Conservation (phyloP, 2,888 invertebrate species). For the Philaethria dido region DNA sequence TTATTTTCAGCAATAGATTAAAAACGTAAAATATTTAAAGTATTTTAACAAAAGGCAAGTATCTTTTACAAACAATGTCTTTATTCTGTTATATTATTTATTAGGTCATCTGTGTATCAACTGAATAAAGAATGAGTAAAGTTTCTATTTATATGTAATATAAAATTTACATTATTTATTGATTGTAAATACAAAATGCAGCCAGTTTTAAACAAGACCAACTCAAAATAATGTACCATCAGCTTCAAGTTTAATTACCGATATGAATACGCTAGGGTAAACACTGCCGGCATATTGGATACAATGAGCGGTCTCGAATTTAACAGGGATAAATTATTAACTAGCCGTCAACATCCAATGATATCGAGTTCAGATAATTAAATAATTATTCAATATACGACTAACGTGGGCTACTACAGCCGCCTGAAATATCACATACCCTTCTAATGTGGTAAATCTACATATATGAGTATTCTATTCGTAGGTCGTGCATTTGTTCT, state of each 20-base stretch:
- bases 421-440: constrained; percentile 2
- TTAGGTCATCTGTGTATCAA: background rate
- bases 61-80: background rate
- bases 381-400: constrained; percentile 21
- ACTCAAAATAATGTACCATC: constrained; percentile 20
- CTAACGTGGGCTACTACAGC: constrained; percentile 1
- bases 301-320: constrained; percentile 33
- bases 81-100: background rate
- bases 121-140: background rate
- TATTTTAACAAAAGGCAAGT: too few relatives aligned
- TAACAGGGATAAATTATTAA: constrained; percentile 33
- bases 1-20: background rate
- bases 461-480: too few relatives aligned
- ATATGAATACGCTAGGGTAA: constrained; percentile 29
- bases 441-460: background rate
- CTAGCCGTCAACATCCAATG: constrained; percentile 10
- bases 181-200: background rate
- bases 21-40: background rate
- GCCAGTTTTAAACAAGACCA: constrained; percentile 15
- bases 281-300: constrained; percentile 29
- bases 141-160: background rate
- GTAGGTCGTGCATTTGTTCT: too few relatives aligned
- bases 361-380: constrained; percentile 24
- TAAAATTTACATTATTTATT: constrained; percentile 2
- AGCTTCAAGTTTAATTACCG: constrained; percentile 34